These are phyloP conservation scores for Ictalurus furcatus DNA, from an alignment of 2,113 vertebrate species.

Conservation along the genomic window DNA sequence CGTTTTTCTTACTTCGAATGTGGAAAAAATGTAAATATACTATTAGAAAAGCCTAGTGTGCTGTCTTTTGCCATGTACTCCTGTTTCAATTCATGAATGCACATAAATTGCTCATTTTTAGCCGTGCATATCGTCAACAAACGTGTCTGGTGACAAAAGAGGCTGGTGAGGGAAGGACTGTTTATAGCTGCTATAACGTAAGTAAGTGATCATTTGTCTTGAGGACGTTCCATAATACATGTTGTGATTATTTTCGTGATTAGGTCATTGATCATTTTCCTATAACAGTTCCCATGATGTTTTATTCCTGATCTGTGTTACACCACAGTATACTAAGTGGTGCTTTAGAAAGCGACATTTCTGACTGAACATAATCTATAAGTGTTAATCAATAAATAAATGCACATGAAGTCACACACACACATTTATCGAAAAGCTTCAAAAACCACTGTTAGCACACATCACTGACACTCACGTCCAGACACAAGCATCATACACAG, in stretches of 20 bases:
- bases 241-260: background rate
- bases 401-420: background rate
- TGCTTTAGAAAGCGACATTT: background rate
- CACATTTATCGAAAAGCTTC: background rate
- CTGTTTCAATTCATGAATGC: too few species aligned
- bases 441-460: background rate
- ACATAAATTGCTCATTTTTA: background rate
- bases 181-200: background rate
- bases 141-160: background rate
- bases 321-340: background rate
- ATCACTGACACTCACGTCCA: conserved; percentile 1
- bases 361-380: background rate
- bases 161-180: background rate
- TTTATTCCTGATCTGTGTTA: background rate
- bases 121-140: background rate
- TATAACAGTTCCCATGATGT: background rate
- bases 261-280: background rate
- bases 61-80: too few species aligned
- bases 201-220: background rate
- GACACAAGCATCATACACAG: conserved; percentile 5
- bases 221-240: background rate
- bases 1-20: too few species aligned
- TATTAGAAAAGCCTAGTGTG: too few species aligned
- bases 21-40: too few species aligned
- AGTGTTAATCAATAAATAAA: background rate